Conservation (phyloP, 30 jellyfish, hydroid and myxozoan species). For the Hydractinia symbiolongicarpus region DNA sequence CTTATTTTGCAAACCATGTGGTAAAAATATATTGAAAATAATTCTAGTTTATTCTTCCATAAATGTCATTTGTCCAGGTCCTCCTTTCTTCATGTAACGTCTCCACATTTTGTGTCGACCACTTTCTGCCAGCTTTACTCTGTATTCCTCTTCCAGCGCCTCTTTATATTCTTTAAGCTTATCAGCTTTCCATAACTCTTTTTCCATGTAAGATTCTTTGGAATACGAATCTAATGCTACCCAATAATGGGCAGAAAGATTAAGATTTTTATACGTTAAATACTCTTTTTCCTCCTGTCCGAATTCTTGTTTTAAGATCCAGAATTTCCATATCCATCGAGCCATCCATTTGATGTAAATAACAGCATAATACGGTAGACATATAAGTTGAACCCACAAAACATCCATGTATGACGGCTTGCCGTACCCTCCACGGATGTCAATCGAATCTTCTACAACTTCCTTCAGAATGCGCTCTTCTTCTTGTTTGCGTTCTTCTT, state of each 20-base stretch:
- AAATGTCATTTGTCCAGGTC: conserved; percentile 95
- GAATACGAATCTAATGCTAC: conserved; percentile 77
- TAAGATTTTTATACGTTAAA: conserved; percentile 64
- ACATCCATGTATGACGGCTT: conserved; percentile 66
- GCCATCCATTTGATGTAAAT: conserved; percentile 27
- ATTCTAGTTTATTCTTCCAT: conserved; percentile 56
- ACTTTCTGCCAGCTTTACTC: conserved; percentile 89
- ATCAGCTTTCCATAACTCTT: conserved; percentile 78
- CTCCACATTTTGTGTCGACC: conserved; percentile 92
- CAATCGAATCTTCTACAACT: conserved; percentile 90
- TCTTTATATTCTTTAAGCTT: conserved; percentile 64
- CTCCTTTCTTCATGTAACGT: conserved; percentile 89
- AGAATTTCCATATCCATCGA: conserved; percentile 83
- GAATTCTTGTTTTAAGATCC: conserved; percentile 66
- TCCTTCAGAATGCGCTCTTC: conserved; percentile 76
- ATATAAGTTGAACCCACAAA: conserved; percentile 55
- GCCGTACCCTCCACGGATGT: conserved; percentile 86
- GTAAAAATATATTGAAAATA: too few relatives aligned
- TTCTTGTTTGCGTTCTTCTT: conserved; percentile 85
- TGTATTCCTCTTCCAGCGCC: conserved; percentile 73
- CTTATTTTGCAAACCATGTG: too few relatives aligned
- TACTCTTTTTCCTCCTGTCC: conserved; percentile 80
- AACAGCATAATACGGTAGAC: conserved; percentile 16
- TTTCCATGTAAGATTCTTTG: conserved; percentile 46
- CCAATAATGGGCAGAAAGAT: conserved; percentile 71